Evolutionary conservation across 92 coral and sea anemone species (phyloP), one percentile per base, ranked within the genome.

Genomic region (Zoanthus solanderi): DNA sequence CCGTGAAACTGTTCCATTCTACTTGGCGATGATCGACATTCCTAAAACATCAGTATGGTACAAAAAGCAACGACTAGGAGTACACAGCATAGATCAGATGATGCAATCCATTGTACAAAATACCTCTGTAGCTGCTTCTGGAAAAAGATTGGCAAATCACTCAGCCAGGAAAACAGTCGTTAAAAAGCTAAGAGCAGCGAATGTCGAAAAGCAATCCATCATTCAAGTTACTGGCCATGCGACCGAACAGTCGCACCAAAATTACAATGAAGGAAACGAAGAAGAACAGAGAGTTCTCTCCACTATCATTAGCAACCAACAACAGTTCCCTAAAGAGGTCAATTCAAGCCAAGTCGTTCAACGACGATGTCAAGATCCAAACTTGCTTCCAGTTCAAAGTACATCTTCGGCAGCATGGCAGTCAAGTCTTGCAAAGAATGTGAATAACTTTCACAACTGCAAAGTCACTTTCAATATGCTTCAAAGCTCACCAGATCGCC

Each of bases 81-180:
- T 76, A 7, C 85, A 92, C 60, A 87, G 83, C 16, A 79, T 88
- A 34, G 71, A 72, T 31, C 63, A 80, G 5, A 92, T 89, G 89
- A 89, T 89, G 94, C 83, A 75, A 77, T 4, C 73, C 28, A 81
- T 92, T 87, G 74, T 92, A 31, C 13, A 72, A 16, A 88, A 85
- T 0, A 66, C 92, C 57, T n/a, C 56, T 6, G 85, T 89, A 7
- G 89, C 60, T 45, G 37, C 66, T 2, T 11, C 15, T 30, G 3
- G 42, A 37, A 86, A 89, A 72, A 65, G 77, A 17, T 74, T 88
- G 67, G 57, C 90, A 31, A 86, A 89, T 83, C 90, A 89, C 77
- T 85, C 76, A 46, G 86, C 85, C 14, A 11, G 69, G 29, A 63
- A n/a, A 66, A 23, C 34, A 7, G 11, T 23, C 30, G 72, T 66